Evolutionary conservation across 2,113 vertebrate species (phyloP), one percentile per base, ranked within the genome.

Genomic region (Phrynosoma blainvillii): DNA sequence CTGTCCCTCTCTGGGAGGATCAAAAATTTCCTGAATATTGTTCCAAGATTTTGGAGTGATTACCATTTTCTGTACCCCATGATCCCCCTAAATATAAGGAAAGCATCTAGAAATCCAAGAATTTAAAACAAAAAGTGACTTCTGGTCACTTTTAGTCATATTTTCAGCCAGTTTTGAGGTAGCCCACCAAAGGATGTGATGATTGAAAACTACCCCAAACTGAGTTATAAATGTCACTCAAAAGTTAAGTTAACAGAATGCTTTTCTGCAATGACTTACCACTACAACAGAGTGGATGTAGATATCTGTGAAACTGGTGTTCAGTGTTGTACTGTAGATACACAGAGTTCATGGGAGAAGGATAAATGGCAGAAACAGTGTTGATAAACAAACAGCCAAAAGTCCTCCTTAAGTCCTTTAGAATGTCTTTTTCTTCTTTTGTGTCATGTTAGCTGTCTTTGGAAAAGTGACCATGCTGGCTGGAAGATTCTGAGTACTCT

Each of bases 361-460:
- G 23, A 56, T 42, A 84, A 84, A 66, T 56, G 23, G 62, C 10
- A 25, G 30, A 83, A 78, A 10, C 0, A 77, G 11, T 88, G n/a
- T 77, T 16, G 77, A 78, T 21, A 40, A 91, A 2, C 52, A 11
- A 87, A 54, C 32, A 86, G 16, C 0, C 47, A 92, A 54, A 9
- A 66, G 6, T 52, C 32, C 25, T n/a, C 1, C 74, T 88, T 40
- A 84, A 88, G 91, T 79, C 86, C 78, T 30, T 27, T 3, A 21
- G 71, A 84, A 36, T 71, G 1, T 9, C 30, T 66, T 88, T 9
- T 89, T 85, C 90, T 85, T 40, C 16, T 12, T 92, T 92, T 65
- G 79, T 40, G 21, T 9, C 5, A 3, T 52, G 27, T 66, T 79
- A 59, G 56, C 56, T 12, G 56, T 9, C 5, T 16, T 59, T 62